Percentiles rank a stretch among this genome's conserved stretches.
Conservation (phyloP, 2,113 vertebrate species). For the Pongo abelii region DNA sequence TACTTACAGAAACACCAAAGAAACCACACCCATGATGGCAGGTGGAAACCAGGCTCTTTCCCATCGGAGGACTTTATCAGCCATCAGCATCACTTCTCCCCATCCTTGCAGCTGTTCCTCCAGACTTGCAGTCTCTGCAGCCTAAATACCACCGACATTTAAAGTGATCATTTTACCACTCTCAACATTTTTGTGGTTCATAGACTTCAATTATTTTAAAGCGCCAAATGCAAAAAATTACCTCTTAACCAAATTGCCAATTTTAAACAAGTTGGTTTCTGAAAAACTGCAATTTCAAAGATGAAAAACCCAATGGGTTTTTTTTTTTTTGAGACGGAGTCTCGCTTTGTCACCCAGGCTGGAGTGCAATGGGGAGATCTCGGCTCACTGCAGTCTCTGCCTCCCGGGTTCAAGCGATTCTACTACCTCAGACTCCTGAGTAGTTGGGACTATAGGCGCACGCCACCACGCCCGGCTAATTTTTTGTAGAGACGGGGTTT, state of each 20-base stretch:
- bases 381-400: no score
- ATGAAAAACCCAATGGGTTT: background rate
- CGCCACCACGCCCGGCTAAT: no score
- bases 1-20: conserved; percentile 95
- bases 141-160: conserved; percentile 80
- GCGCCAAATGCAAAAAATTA: background rate
- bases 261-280: background rate
- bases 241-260: background rate
- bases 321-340: no score
- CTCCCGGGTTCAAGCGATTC: no score
- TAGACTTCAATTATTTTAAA: background rate
- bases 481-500: no score
- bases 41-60: conserved; percentile 96
- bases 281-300: background rate
- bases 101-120: conserved; percentile 98
- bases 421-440: no score
- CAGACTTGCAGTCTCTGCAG: conserved; percentile 93
- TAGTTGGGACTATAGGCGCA: no score
- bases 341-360: no score
- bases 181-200: background rate
- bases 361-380: no score
- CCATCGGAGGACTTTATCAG: conserved; percentile 94
- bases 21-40: conserved; percentile 87
- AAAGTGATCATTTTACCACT: background rate
- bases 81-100: conserved; percentile 96